Percentiles rank a stretch among this genome's conserved stretches.
Evolutionary conservation across 2,888 invertebrate genomes (phyloP).

Genomic region (Unio delphinus): DNA sequence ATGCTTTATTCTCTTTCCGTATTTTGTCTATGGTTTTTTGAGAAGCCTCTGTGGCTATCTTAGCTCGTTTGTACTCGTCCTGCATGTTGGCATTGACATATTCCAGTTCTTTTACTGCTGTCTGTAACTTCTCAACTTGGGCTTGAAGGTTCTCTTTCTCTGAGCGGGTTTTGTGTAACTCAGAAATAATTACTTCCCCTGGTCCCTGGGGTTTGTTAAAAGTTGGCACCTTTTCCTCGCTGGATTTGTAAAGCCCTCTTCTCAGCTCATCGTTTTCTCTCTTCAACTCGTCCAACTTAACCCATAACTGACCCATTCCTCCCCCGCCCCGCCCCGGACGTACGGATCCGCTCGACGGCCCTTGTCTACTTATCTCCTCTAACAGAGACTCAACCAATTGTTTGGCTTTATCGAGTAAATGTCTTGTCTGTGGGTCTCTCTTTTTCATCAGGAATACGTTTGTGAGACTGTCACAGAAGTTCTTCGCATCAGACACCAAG

Average conservation of each 20-base stretch:
- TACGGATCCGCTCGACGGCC: conserved; percentile 23
- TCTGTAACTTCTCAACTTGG: conserved; percentile 53
- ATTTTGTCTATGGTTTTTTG: conserved; percentile 56
- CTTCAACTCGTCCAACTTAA: conserved; percentile 63
- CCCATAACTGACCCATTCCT: conserved; percentile 66
- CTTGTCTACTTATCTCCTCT: conserved; percentile 20
- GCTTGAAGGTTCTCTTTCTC: conserved; percentile 52
- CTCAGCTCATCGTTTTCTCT: conserved; percentile 61
- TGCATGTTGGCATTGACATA: conserved; percentile 41
- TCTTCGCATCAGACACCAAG: conserved; percentile 54
- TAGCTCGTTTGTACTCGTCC: conserved; percentile 59
- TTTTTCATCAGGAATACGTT: conserved; percentile 62
- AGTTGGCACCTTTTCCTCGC: conserved; percentile 42
- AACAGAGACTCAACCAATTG: conserved; percentile 45
- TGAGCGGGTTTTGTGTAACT: conserved; percentile 47
- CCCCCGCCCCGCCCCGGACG: conserved; percentile 34
- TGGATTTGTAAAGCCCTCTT: conserved; percentile 34
- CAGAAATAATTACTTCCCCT: conserved; percentile 53
- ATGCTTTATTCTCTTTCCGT: conserved; percentile 49
- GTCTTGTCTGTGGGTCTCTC: conserved; percentile 59
- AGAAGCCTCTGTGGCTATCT: conserved; percentile 54
- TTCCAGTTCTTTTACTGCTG: conserved; percentile 53
- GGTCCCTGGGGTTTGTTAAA: conserved; percentile 50
- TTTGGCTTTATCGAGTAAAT: conserved; percentile 60
- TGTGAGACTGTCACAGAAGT: conserved; percentile 56